Base-by-base conservation (phyloP, 2,113 vertebrate genomes). In the Gambusia affinis region DNA sequence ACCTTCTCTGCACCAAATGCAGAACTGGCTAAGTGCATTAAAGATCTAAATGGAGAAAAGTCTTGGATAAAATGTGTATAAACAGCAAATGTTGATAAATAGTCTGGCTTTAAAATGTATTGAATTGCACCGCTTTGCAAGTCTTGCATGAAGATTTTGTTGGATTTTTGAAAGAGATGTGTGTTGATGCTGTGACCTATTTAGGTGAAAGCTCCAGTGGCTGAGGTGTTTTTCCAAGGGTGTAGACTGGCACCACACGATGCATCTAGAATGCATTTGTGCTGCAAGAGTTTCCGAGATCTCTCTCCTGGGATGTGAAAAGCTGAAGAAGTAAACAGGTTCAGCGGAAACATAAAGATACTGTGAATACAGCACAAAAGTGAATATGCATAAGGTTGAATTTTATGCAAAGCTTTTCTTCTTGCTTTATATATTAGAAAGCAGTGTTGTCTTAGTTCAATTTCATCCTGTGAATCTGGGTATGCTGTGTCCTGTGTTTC, bases 261-360 rank as follows among this genome's bases (percentile, higher is more conserved):
- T 37, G 67, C 78, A 22, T 67, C 64, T 67, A 67, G 74, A 73
- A 73, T 75, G 64, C 70, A 39, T 72, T 60, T 77, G 39, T 5
- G 7, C 73, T 68, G 67, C 67, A 69, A 62, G 63, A 77, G 78
- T 81, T 83, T 84, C 85, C 62, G 3, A 42, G 31, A 30, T 12
- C 14, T n/a, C 14, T 29, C 82, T 77, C 71, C 67, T 27, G 82
- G 73, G 82, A 76, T 37, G 6, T 14, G 19, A 64, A 57, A 60
- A 12, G 62, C 66, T 70, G 47, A 69, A 42, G 39, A 8, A 3
- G 70, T 66, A 73, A 71, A 80, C 81, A 80, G 60, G 71, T 47
- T 39, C 1, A 8, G 54, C 31, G 14, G 44, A 67, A 71, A 57
- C 64, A 33, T n/a, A 24, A 29, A 39, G 29, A 61, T 17, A 30